Conservation (phyloP, 2,113 vertebrate species). For the Sander lucioperca region DNA sequence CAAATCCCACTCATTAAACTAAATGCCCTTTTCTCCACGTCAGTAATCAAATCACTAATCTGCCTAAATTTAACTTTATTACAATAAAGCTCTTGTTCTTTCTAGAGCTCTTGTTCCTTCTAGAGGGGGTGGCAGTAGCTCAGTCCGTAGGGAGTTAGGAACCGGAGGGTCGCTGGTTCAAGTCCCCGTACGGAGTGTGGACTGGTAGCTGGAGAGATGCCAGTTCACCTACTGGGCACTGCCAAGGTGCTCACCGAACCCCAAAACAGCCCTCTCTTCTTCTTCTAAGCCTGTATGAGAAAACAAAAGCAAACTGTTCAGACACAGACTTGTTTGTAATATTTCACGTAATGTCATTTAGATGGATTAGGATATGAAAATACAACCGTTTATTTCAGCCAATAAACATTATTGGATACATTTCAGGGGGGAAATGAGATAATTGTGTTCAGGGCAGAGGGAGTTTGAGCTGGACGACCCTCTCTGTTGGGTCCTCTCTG, state of each 20-base stretch:
- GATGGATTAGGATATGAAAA: conserved; percentile 5
- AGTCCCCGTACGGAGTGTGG: too few relatives aligned
- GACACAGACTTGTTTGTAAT: background rate
- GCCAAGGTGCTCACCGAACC: too few relatives aligned
- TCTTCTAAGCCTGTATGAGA: background rate
- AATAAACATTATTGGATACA: background rate
- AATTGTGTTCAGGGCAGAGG: conserved; percentile 23
- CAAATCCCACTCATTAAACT: conserved; percentile 7
- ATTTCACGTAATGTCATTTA: conserved; percentile 18
- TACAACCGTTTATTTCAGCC: background rate
- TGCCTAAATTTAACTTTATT: background rate
- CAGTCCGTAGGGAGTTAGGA: too few relatives aligned
- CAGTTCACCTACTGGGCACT: too few relatives aligned
- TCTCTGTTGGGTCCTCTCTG: background rate
- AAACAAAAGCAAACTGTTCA: conserved; percentile 27
- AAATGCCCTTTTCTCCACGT: background rate
- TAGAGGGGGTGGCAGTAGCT: too few relatives aligned
- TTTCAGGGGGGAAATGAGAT: conserved; percentile 30
- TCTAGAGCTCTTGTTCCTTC: background rate
- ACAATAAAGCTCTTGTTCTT: conserved; percentile 1
- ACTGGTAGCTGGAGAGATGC: too few relatives aligned
- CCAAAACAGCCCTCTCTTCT: too few relatives aligned
- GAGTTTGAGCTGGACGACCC: conserved; percentile 15
- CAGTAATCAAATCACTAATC: background rate
- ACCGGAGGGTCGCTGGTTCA: too few relatives aligned